phyloP scores from a whole-genome alignment of 2,113 vertebrate species.

The Recurvirostra avosetta region DNA sequence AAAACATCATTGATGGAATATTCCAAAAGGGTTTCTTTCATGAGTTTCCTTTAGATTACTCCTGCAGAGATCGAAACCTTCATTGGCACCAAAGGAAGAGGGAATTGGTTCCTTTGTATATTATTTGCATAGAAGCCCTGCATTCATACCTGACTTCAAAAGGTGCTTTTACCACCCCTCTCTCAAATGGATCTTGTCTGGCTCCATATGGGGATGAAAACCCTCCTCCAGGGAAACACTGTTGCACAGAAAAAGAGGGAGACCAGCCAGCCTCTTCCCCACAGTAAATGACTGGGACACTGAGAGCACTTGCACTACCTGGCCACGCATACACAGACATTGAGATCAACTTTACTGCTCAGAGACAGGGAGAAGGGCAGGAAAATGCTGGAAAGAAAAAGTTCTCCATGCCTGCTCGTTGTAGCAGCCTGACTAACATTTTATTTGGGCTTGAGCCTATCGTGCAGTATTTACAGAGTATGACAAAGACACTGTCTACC shows the following conservation, averaged over 20 bases:
- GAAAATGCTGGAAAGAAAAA: not conserved
- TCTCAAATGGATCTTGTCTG: not conserved
- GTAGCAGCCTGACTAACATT: not conserved
- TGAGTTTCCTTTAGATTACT: not conserved
- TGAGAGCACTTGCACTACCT: not conserved
- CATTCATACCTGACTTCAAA: not conserved
- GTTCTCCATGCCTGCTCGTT: not conserved
- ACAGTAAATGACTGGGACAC: no score
- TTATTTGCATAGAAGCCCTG: not conserved
- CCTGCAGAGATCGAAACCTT: not conserved
- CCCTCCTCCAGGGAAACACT: not conserved
- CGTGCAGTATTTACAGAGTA: not conserved
- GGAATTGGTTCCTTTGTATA: not conserved
- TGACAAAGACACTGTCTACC: not conserved
- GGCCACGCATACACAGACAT: not conserved
- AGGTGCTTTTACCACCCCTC: not conserved
- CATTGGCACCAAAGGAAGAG: not conserved
- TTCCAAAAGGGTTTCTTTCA: not conserved
- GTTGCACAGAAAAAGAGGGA: not conserved
- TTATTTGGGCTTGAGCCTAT: not conserved
- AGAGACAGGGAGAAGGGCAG: not conserved
- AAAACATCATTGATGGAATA: not conserved
- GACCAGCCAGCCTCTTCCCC: not conserved
- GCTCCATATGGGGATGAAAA: not conserved
- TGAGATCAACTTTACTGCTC: not conserved